A percentile compares a stretch with the other conserved stretches of the same genome.
phyloP scores from a whole-genome alignment of 53 echinoderm and acorn worm genomes.

The Mesocentrotus franciscanus region DNA sequence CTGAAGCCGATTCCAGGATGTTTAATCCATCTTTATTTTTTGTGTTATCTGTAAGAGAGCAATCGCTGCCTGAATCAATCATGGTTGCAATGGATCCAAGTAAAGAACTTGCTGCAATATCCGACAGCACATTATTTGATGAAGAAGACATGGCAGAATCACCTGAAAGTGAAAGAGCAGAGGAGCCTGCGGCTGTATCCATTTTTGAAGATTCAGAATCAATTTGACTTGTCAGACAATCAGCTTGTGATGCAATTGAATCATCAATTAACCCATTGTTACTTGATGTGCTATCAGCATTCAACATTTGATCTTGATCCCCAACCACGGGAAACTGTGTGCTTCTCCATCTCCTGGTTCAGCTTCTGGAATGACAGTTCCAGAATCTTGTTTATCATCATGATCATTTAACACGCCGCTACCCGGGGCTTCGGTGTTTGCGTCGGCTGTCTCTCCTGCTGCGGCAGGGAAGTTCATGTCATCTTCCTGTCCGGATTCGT shows the following conservation, averaged over 20 bases:
- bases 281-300: slow-evolving; percentile 52
- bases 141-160: background rate
- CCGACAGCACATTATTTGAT: slow-evolving; percentile 29
- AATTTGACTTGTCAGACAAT: background rate
- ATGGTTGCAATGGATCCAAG: slow-evolving; percentile 82
- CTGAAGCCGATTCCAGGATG: slow-evolving; percentile 6
- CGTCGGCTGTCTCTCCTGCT: slow-evolving; percentile 39
- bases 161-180: background rate
- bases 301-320: slow-evolving; percentile 36
- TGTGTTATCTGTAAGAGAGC: slow-evolving; percentile 28
- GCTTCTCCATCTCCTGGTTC: background rate
- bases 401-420: slow-evolving; percentile 21
- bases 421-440: slow-evolving; percentile 49
- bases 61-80: slow-evolving; percentile 73
- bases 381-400: slow-evolving; percentile 43
- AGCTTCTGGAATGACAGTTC: background rate
- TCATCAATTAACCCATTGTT: slow-evolving; percentile 44
- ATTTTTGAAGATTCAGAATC: slow-evolving; percentile 43
- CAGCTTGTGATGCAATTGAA: slow-evolving; percentile 1
- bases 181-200: background rate
- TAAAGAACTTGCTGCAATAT: slow-evolving; percentile 71
- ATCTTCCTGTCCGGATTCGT: slow-evolving; percentile 69
- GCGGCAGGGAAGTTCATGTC: slow-evolving; percentile 55
- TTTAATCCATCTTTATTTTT: slow-evolving; percentile 18
- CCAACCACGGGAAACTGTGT: slow-evolving; percentile 1